phyloP scores from a whole-genome alignment of 1,140 invertebrate species.

The Theocolax elegans region DNA sequence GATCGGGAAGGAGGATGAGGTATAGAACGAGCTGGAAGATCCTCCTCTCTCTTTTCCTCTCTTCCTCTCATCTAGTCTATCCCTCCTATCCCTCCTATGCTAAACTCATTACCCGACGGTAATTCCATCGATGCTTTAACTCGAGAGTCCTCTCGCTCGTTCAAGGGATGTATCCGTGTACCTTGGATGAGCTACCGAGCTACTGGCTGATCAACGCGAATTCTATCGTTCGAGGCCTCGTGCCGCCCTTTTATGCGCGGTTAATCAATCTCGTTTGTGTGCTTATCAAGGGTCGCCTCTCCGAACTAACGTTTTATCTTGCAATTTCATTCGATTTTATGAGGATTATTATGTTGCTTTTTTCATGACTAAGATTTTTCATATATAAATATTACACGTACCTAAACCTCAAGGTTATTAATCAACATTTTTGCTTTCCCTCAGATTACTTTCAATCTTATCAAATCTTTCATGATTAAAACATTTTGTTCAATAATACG shows the following conservation, averaged over 20 bases:
- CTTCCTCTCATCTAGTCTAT: not conserved
- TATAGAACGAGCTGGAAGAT: conserved; percentile 23
- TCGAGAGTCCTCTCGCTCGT: conserved; percentile 44
- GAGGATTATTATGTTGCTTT: conserved; percentile 9
- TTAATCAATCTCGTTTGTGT: conserved; percentile 41
- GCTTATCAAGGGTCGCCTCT: conserved; percentile 7
- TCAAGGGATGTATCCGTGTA: conserved; percentile 47
- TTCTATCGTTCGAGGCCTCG: conserved; percentile 12
- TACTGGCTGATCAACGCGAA: conserved; percentile 1
- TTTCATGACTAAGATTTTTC: no score
- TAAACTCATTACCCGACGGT: conserved; percentile 61
- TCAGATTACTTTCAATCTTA: no score
- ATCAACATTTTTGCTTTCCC: no score
- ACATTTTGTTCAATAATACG: no score
- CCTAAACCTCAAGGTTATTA: no score
- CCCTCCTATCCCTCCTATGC: conserved; percentile 49
- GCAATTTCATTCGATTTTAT: conserved; percentile 36
- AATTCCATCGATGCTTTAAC: conserved; percentile 62
- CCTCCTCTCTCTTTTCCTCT: not conserved
- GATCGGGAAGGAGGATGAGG: not conserved
- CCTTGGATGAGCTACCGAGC: conserved; percentile 23
- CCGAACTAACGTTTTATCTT: conserved; percentile 12
- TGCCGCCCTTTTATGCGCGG: conserved; percentile 37
- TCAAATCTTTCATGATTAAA: no score
- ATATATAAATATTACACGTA: no score